phyloP scores from a whole-genome alignment of 2,113 vertebrate species.

The Phalacrocorax aristotelis region DNA sequence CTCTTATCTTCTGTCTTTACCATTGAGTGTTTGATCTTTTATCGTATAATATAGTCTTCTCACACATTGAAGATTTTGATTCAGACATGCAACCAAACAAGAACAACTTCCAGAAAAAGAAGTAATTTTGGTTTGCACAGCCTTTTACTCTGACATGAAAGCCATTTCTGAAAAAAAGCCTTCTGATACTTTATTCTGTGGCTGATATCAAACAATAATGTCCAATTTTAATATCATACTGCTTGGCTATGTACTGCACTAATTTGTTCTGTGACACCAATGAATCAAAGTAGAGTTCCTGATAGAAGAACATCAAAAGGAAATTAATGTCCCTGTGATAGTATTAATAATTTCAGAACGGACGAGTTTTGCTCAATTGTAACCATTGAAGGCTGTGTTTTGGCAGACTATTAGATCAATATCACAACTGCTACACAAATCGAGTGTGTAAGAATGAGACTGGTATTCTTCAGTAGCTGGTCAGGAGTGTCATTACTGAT shows the following conservation, averaged over 20 bases:
- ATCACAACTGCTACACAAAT: slow-evolving; percentile 7
- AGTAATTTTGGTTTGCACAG: background rate
- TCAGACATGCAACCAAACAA: background rate
- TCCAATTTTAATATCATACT: slow-evolving; percentile 61
- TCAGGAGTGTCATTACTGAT: background rate
- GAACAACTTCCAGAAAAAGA: background rate
- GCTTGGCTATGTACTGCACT: slow-evolving; percentile 41
- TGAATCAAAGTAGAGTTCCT: slow-evolving; percentile 64
- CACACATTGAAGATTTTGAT: background rate
- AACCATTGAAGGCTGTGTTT: slow-evolving; percentile 10
- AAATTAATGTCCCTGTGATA: slow-evolving; percentile 56
- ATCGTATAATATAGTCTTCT: background rate
- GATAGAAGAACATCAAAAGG: slow-evolving; percentile 54
- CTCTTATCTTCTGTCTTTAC: background rate
- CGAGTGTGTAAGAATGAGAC: background rate
- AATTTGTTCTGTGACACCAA: slow-evolving; percentile 66
- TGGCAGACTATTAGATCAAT: background rate
- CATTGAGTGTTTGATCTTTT: background rate
- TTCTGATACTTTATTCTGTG: slow-evolving; percentile 47
- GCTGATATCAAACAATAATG: slow-evolving; percentile 53
- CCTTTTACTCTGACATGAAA: slow-evolving; percentile 38
- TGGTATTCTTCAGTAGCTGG: background rate
- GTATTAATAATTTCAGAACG: slow-evolving; percentile 58
- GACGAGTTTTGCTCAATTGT: slow-evolving; percentile 52
- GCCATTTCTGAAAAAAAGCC: slow-evolving; percentile 22